Evolutionary conservation across 2,888 invertebrate species (phyloP).

Genomic region (Spisula solida): DNA sequence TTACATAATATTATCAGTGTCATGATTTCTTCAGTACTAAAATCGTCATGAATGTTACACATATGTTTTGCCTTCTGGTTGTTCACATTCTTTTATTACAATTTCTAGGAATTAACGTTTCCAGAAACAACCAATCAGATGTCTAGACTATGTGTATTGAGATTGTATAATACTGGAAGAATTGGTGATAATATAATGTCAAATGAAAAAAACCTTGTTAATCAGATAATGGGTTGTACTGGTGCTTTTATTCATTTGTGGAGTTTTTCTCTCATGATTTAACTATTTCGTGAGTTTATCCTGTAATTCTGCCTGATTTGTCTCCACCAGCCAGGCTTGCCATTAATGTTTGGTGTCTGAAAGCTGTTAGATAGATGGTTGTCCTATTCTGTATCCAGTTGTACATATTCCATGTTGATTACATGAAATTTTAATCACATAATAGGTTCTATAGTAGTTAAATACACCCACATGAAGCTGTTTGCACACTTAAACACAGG

Average conservation of each 20-base stretch:
- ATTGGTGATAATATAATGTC: neutral
- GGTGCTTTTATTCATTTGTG: neutral
- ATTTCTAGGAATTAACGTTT: neutral
- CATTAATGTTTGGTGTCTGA: neutral
- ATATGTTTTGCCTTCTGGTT: neutral
- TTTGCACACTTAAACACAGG: neutral
- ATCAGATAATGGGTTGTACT: slow-evolving; percentile 5
- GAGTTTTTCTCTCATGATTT: neutral
- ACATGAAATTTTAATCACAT: neutral
- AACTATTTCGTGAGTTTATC: neutral
- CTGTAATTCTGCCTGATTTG: neutral
- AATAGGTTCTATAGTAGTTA: no score
- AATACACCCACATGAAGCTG: neutral
- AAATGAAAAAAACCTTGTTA: neutral
- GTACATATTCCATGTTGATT: neutral
- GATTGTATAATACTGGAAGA: neutral
- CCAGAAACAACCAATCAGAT: slow-evolving; percentile 1
- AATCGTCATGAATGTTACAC: neutral
- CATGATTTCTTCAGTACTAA: neutral
- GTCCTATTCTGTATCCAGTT: neutral
- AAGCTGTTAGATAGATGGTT: neutral
- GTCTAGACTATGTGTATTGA: neutral
- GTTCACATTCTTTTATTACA: neutral
- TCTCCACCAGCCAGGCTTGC: neutral
- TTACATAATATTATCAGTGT: no score